phyloP scores from a whole-genome alignment of 2,797 vertebrate species.

The Rhincodon typus region DNA sequence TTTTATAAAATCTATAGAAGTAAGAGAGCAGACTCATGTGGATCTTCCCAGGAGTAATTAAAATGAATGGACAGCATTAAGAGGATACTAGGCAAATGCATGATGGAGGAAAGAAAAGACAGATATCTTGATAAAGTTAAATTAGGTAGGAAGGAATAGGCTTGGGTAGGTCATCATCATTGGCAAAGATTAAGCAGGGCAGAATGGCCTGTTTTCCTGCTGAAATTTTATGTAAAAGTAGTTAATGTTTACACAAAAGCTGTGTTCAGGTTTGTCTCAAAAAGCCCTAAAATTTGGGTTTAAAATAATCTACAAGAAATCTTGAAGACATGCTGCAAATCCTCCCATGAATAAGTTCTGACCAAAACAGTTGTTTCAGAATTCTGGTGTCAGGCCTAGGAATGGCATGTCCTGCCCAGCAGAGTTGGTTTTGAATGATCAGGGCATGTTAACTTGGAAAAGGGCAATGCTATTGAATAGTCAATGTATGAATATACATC shows the following conservation, averaged over 20 bases:
- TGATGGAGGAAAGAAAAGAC: neutral
- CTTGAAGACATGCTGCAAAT: neutral
- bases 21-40: neutral
- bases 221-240: neutral
- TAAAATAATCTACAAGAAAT: neutral
- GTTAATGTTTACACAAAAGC: neutral
- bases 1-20: neutral
- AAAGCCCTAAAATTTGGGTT: neutral
- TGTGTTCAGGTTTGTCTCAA: neutral
- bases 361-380: neutral
- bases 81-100: neutral
- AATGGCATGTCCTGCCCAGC: neutral
- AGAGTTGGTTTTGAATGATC: neutral
- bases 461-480: neutral
- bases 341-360: neutral
- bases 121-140: neutral
- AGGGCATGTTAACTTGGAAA: neutral
- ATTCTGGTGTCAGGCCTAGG: neutral
- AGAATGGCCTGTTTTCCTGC: neutral
- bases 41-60: neutral
- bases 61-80: neutral
- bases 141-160: neutral
- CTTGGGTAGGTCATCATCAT: neutral
- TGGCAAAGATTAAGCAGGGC: too few species aligned
- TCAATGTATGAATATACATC: neutral